phyloP scores from a whole-genome alignment of 1,140 invertebrate genomes.

The Conus betulinus region DNA sequence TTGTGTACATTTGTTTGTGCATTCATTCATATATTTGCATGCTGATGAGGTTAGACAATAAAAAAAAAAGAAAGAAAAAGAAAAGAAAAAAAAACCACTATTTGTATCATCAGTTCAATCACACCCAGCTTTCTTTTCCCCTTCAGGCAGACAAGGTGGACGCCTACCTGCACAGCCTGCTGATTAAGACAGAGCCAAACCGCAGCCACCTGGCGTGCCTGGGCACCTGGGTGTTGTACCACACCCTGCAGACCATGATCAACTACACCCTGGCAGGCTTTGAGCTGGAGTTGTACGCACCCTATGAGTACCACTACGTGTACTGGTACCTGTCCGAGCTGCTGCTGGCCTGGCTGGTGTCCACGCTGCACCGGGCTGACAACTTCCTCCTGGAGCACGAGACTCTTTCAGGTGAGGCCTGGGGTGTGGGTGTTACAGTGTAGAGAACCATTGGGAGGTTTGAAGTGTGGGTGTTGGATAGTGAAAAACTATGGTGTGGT shows the following conservation, averaged over 20 bases:
- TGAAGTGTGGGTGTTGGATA: background rate
- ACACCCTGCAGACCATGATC: slow-evolving; percentile 96
- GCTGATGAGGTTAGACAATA: too few relatives aligned
- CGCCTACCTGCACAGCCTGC: slow-evolving; percentile 85
- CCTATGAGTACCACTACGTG: slow-evolving; percentile 97
- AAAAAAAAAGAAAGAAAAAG: too few relatives aligned
- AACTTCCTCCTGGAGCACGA: slow-evolving; percentile 88
- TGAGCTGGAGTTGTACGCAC: slow-evolving; percentile 95
- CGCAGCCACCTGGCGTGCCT: slow-evolving; percentile 89
- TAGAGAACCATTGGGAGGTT: background rate
- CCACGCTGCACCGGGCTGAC: slow-evolving; percentile 91
- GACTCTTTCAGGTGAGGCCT: slow-evolving; percentile 65
- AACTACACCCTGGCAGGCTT: slow-evolving; percentile 95
- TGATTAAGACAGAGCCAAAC: slow-evolving; percentile 82
- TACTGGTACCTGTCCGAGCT: slow-evolving; percentile 98
- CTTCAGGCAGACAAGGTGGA: slow-evolving; percentile 94
- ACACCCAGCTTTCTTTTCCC: too few relatives aligned
- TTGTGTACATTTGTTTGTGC: too few relatives aligned
- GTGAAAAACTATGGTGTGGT: too few relatives aligned
- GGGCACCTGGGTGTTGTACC: slow-evolving; percentile 96
- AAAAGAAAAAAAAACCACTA: too few relatives aligned
- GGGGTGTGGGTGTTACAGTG: background rate
- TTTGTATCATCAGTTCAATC: too few relatives aligned
- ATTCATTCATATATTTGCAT: too few relatives aligned
- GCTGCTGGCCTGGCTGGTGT: slow-evolving; percentile 94